Percentiles rank a stretch among this genome's conserved stretches.
phyloP scores from a whole-genome alignment of 2,888 invertebrate genomes.

The Amaurobius ferox region DNA sequence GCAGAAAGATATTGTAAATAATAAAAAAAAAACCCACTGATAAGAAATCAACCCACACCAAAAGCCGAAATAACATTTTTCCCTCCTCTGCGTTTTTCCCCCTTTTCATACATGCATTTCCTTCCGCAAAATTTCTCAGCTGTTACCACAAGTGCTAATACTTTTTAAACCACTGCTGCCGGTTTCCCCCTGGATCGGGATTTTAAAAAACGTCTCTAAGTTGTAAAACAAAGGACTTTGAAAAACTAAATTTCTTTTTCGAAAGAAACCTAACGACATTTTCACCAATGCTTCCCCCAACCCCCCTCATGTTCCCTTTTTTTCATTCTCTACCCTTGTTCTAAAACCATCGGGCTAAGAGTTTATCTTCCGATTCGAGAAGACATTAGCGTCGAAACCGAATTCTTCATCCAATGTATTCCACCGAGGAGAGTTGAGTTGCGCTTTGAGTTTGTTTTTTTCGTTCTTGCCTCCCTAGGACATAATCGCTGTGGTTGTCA shows the following conservation, averaged over 20 bases:
- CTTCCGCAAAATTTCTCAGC: not conserved
- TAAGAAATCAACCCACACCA: no score
- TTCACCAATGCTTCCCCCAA: not conserved
- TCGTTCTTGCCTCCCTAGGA: no score
- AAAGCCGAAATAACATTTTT: no score
- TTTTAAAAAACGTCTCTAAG: not conserved
- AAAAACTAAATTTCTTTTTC: not conserved
- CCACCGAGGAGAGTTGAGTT: slow-evolving; percentile 47
- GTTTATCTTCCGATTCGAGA: slow-evolving; percentile 59
- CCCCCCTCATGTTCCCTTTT: not conserved
- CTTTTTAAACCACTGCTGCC: slow-evolving; percentile 9
- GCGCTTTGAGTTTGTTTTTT: no score
- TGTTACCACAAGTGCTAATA: slow-evolving; percentile 22
- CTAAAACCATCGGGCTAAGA: slow-evolving; percentile 12
- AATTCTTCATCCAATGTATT: slow-evolving; percentile 43
- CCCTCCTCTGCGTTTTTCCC: no score
- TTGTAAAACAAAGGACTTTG: slow-evolving; percentile 27
- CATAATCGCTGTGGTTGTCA: slow-evolving; percentile 33
- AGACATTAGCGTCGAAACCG: slow-evolving; percentile 62
- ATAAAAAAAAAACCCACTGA: no score
- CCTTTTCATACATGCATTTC: no score
- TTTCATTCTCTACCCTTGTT: not conserved
- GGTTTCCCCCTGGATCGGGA: not conserved
- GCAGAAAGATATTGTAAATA: no score
- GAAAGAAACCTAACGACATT: slow-evolving; percentile 19